A percentile compares a stretch with the other conserved stretches of the same genome.
Evolutionary conservation across 2,797 vertebrate genomes (phyloP).

Genomic region (Novumbra hubbsi): DNA sequence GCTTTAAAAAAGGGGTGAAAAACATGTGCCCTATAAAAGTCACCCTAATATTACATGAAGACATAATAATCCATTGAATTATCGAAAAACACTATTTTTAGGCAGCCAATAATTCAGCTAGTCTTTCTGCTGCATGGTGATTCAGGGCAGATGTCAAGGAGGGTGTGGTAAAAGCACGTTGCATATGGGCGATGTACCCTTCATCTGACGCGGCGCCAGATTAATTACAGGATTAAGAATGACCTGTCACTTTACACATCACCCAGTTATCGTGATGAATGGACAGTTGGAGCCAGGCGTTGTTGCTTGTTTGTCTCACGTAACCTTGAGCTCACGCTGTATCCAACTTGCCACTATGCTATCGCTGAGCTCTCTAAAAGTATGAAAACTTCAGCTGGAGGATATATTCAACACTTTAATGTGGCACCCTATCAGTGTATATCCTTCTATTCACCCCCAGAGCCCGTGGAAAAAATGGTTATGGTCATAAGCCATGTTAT

Average conservation of each 20-base stretch:
- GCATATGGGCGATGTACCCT: background rate
- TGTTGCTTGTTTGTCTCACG: background rate
- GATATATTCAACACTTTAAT: background rate
- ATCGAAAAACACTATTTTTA: background rate
- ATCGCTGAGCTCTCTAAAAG: background rate
- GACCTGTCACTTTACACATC: background rate
- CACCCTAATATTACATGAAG: background rate
- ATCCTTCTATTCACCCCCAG: too few relatives aligned
- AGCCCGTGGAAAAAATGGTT: too few relatives aligned
- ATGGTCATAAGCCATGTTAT: too few relatives aligned
- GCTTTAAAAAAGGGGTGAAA: background rate
- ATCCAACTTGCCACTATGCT: background rate
- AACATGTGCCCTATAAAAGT: background rate
- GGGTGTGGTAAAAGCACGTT: background rate
- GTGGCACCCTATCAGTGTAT: too few relatives aligned
- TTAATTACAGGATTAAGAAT: slow-evolving; percentile 4
- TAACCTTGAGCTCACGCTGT: background rate
- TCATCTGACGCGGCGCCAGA: background rate
- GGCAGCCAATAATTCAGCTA: background rate
- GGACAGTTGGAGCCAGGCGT: background rate
- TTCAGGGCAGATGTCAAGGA: slow-evolving; percentile 7
- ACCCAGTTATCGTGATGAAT: background rate
- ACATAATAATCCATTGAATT: background rate
- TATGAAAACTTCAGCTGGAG: background rate
- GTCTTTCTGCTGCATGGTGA: background rate